Evolutionary conservation across 2,888 invertebrate genomes (phyloP), one percentile per base, ranked within the genome.

Genomic region (Agrypnus murinus): DNA sequence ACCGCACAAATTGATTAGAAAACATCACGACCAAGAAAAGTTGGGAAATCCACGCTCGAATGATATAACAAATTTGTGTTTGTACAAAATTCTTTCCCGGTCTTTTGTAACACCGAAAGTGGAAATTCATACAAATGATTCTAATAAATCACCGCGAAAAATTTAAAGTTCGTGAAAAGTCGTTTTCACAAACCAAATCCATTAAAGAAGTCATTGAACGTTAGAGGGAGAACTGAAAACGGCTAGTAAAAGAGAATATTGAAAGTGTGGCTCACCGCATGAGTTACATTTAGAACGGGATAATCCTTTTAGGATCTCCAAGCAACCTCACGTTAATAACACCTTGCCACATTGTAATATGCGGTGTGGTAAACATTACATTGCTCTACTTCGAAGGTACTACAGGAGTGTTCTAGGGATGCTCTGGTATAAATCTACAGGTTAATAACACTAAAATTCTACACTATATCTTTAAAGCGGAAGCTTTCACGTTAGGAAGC

Each of bases 241-340:
- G 55, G 38, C 38, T 62, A 43, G 38, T 55, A 66, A 66, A 71
- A 71, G 71, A 63, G 71, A 57, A 65, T 62, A 68, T 67, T 67
- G 68, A 68, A 71, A 71, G 46, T 66, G 55, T 43, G 59, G 65
- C 50, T 48, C 57, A 25, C 55, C 67, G 67, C 66, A 68, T 68
- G 63, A 75, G 67, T 70, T 73, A 73, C 67, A 72, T 69, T 72
- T 75, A 70, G 68, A 59, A 59, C 57, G 62, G 70, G 73, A 72
- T 75, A 75, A 73, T 75, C 75, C 73, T 71, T 71, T 71, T 65
- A 71, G 62, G 62, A 71, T 65, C 66, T 71, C 48, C 45, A 63
- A 66, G 66, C 71, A 71, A 66, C 71, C 71, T 65, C 66, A 71
- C 65, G 66, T 71, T 71, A 71, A 71, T 71, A 71, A 65, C 68